Base-by-base conservation (phyloP, 2,797 vertebrate genomes). In the Sciurus vulgaris region DNA sequence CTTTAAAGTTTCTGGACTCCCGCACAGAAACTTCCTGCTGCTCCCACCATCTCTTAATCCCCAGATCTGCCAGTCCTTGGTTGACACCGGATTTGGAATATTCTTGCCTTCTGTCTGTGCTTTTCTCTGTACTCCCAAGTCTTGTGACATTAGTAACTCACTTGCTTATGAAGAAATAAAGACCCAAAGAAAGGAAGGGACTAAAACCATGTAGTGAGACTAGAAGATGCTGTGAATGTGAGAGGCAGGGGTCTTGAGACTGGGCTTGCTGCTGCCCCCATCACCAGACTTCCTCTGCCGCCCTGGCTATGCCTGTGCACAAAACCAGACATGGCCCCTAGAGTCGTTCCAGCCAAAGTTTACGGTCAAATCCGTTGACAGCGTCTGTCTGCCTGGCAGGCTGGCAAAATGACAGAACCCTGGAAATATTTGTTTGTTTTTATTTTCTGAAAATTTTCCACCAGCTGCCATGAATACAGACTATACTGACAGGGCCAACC, bases 381-480 rank as follows among this genome's bases (percentile, higher is more conserved):
- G 78, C 22, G 22, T 86, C 92, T 93, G 90, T 70, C 78, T 93
- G 15, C 9, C 86, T 76, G 91, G 63, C 77, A 90, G 89, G 18
- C 81, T 90, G 73, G 85, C 63, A 90, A 90, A 63, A n/a, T 17
- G n/a, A 95, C 67, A 93, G 63, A 83, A 79, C 51, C 59, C 74
- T 82, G 72, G 70, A 96, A 96, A 95, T 76, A 86, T 0, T 30
- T 51, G 47, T 83, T 94, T 93, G 79, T 77, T 96, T 92, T 88
- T 79, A 41, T 88, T 92, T 89, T 92, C 73, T 91, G 61, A 26
- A 28, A n/a, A 92, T 69, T 94, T 56, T 70, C 81, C 30, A 61
- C 33, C 89, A 92, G 73, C 73, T 93, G 77, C 82, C 65, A 51
- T 73, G 74, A 72, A 88, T 4, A 51, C 2, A 91, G 24, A 56